Percentiles rank a stretch among this genome's conserved stretches.
These are phyloP conservation scores for Tapera naevia DNA, from an alignment of 2,797 vertebrate species.

Conservation along the genomic window DNA sequence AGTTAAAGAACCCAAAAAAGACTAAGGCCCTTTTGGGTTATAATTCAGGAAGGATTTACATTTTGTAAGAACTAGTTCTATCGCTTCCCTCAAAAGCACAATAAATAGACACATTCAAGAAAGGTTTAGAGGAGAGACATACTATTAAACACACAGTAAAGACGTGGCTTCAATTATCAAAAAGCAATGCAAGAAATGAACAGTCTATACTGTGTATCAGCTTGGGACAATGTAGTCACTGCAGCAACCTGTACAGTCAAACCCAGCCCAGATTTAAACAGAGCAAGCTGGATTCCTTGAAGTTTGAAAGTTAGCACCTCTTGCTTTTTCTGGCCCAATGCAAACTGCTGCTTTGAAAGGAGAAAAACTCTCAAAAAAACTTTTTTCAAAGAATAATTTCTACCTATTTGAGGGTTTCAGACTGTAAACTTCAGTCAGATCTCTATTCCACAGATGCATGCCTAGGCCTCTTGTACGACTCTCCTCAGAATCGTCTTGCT, in stretches of 20 bases:
- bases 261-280: not conserved
- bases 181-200: not conserved
- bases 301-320: not conserved
- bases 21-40: not conserved
- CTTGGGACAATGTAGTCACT: not conserved
- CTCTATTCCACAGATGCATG: not conserved
- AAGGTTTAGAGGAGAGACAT: not conserved
- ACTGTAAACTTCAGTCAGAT: not conserved
- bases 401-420: not conserved
- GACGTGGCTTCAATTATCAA: not conserved
- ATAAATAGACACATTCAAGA: not conserved
- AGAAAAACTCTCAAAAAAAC: not conserved
- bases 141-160: not conserved
- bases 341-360: not conserved
- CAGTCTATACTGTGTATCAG: not conserved
- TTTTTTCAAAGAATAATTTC: not conserved
- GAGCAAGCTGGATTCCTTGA: not conserved
- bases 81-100: not conserved
- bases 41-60: not conserved
- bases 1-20: not conserved
- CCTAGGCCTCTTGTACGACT: not conserved
- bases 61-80: not conserved
- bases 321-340: not conserved
- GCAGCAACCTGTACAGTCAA: not conserved
- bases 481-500: not conserved